These are phyloP conservation scores for Drosophila kohkoa DNA, from an alignment of 1,140 invertebrate species.

Conservation along the genomic window DNA sequence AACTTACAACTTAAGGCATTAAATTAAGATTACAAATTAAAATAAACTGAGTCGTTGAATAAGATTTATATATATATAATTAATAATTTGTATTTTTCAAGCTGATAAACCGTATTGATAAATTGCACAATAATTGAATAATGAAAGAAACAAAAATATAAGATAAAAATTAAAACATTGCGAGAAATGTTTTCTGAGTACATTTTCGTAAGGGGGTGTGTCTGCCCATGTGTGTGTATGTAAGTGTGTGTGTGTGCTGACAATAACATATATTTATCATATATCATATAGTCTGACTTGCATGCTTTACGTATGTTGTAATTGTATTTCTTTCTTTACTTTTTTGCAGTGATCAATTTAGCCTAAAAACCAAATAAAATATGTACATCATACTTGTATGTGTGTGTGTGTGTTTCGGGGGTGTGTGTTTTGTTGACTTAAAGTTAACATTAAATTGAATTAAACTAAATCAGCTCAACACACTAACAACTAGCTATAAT, in stretches of 20 bases:
- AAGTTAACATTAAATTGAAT: conserved; percentile 68
- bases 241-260: conserved; percentile 14
- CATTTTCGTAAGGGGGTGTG: conserved; percentile 37
- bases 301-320: conserved; percentile 74
- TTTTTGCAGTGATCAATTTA: conserved; percentile 49
- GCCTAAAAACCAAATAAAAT: conserved; percentile 41
- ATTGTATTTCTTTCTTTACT: conserved; percentile 43
- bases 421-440: conserved; percentile 51
- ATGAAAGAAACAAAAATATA: conserved; percentile 26
- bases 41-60: conserved; percentile 47
- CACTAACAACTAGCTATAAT: conserved; percentile 31
- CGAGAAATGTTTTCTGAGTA: conserved; percentile 60
- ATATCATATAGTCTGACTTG: conserved; percentile 59
- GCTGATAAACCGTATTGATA: conserved; percentile 38
- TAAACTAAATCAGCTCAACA: conserved; percentile 80
- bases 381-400: conserved; percentile 31
- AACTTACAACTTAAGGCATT: conserved; percentile 3
- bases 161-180: conserved; percentile 14
- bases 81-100: conserved; percentile 28
- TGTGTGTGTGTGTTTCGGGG: conserved; percentile 15
- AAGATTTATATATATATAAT: conserved; percentile 17
- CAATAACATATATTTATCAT: conserved; percentile 23
- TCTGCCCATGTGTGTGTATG: conserved; percentile 8
- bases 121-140: conserved; percentile 65
- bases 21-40: conserved; percentile 23